Conservation (phyloP, 92 coral and sea anemone genomes). For the Desmophyllum pertusum region DNA sequence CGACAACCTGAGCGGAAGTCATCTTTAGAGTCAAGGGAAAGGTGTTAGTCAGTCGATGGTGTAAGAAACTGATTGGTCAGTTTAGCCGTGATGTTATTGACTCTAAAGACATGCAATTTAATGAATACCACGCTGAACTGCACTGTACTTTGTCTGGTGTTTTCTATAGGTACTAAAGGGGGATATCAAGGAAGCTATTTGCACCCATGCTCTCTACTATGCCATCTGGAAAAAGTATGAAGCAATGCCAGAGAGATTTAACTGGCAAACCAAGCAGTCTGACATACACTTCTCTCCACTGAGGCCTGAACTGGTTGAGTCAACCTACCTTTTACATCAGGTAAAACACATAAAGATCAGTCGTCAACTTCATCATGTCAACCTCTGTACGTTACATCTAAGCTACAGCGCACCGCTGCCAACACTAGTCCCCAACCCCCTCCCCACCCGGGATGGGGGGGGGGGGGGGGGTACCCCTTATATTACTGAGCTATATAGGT, state of each 20-base stretch:
- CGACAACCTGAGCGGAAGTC: no score
- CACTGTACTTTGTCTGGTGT: no score
- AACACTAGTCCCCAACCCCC: no score
- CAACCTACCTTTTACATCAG: constrained; percentile 95
- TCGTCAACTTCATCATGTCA: neutral
- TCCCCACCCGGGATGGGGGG: no score
- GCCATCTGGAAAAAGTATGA: constrained; percentile 94
- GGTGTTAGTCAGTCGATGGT: no score
- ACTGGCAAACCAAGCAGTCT: constrained; percentile 84
- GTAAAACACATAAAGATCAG: constrained; percentile 3
- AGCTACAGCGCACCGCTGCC: neutral
- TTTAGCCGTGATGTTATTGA: no score
- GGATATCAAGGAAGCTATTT: constrained; percentile 95
- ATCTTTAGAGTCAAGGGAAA: no score
- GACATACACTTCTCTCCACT: constrained; percentile 93
- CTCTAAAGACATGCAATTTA: no score
- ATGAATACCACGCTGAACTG: no score
- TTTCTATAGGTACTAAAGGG: constrained; percentile 85
- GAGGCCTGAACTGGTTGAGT: constrained; percentile 91
- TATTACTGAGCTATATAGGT: no score
- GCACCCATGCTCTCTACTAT: constrained; percentile 93
- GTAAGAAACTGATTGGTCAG: no score
- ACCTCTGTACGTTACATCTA: neutral
- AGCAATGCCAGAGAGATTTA: constrained; percentile 95
- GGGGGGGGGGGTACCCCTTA: no score